These are phyloP conservation scores for Uloborus plumipes DNA, from an alignment of 2,888 invertebrate species.

Conservation along the genomic window DNA sequence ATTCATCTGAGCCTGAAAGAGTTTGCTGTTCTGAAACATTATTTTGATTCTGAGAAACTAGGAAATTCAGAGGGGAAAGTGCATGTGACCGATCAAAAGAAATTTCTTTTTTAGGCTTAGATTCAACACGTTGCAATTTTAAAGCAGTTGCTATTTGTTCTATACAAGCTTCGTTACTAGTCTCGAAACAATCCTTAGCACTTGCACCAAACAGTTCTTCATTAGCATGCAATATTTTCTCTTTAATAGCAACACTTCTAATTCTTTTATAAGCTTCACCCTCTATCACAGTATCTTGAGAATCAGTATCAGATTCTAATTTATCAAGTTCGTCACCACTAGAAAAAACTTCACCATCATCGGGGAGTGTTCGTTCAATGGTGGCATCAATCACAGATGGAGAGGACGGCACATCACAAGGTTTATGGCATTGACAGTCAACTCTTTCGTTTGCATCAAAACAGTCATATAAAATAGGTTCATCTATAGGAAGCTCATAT, in stretches of 20 bases:
- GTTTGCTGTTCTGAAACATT: constrained; percentile 18
- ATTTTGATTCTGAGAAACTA: constrained; percentile 6
- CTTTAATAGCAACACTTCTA: constrained; percentile 66
- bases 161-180: too few species aligned
- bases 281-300: constrained; percentile 68
- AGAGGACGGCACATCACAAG: constrained; percentile 56
- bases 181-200: constrained; percentile 6
- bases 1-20: constrained; percentile 26
- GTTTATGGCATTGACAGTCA: constrained; percentile 53
- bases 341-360: constrained; percentile 53
- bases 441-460: constrained; percentile 37
- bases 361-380: constrained; percentile 35
- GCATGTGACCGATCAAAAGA: neutral
- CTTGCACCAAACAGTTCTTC: constrained; percentile 68
- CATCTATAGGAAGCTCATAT: constrained; percentile 1
- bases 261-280: constrained; percentile 66
- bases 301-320: constrained; percentile 67
- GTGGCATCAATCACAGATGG: constrained; percentile 62
- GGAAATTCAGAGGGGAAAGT: neutral
- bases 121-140: neutral
- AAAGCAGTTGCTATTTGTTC: too few species aligned
- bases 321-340: constrained; percentile 62
- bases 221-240: constrained; percentile 68
- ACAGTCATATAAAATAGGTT: constrained; percentile 9
- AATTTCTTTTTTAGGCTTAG: neutral